A percentile compares a stretch with the other conserved stretches of the same genome.
Evolutionary conservation across 2,888 invertebrate genomes (phyloP).

Genomic region (Tupiocoris notatus): DNA sequence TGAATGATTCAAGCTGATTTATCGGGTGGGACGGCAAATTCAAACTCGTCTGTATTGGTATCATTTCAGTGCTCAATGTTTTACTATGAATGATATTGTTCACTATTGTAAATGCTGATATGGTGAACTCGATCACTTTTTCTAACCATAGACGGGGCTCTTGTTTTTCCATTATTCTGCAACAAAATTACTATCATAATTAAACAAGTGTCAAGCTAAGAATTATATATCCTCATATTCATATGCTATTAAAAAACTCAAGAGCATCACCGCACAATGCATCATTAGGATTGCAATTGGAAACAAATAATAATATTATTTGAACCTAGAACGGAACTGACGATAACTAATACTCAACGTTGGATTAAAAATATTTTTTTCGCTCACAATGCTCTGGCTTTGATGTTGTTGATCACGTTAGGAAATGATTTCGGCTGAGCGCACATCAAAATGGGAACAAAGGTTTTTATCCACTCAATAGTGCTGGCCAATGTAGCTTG

Average conservation of each 20-base stretch:
- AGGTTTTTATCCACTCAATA: conserved; percentile 41
- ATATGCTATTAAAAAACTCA: no score
- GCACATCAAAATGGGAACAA: conserved; percentile 43
- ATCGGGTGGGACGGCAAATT: conserved; percentile 23
- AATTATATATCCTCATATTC: no score
- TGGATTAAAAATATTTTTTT: no score
- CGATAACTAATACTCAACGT: no score
- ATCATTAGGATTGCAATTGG: no score
- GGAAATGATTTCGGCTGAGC: conserved; percentile 37
- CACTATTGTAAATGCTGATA: conserved; percentile 25
- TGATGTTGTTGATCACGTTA: conserved; percentile 41
- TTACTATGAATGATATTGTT: conserved; percentile 10
- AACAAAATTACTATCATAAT: conserved; percentile 6
- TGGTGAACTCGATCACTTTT: conserved; percentile 38
- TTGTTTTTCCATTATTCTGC: conserved; percentile 31
- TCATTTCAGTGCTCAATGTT: conserved; percentile 13
- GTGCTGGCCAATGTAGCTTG: conserved; percentile 10
- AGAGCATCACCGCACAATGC: no score
- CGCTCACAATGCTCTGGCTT: conserved; percentile 42
- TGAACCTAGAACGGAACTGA: no score
- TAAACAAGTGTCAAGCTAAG: no score
- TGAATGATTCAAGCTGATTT: conserved; percentile 29
- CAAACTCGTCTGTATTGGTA: conserved; percentile 27
- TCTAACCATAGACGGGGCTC: conserved; percentile 43
- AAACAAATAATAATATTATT: no score